A percentile compares a stretch with the other conserved stretches of the same genome.
phyloP scores from a whole-genome alignment of 2,888 invertebrate species.

The Andrena minutula region DNA sequence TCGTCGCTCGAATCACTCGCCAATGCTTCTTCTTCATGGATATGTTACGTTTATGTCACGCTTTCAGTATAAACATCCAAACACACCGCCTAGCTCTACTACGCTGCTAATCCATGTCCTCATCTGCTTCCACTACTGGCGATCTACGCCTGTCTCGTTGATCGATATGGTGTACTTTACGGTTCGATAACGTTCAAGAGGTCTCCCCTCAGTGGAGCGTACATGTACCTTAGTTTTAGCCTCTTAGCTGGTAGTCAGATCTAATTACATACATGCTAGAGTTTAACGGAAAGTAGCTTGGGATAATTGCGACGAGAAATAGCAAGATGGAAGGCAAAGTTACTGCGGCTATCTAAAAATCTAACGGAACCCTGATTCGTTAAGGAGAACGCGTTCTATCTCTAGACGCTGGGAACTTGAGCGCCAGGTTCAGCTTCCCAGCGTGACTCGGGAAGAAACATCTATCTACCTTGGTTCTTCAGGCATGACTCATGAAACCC shows the following conservation, averaged over 20 bases:
- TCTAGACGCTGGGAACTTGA: slow-evolving; percentile 6
- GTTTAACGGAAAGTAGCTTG: neutral
- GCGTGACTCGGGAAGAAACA: neutral
- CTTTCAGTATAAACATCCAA: slow-evolving; percentile 66
- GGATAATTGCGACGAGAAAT: neutral
- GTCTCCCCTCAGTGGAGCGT: neutral
- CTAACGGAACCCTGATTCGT: neutral
- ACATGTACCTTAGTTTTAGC: slow-evolving; percentile 37
- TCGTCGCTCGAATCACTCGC: slow-evolving; percentile 58
- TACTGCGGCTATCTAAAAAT: neutral
- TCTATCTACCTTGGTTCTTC: slow-evolving; percentile 27
- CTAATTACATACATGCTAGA: neutral
- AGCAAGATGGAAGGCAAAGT: neutral
- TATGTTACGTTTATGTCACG: slow-evolving; percentile 63
- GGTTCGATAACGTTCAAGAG: slow-evolving; percentile 25
- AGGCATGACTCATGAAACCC: slow-evolving; percentile 48
- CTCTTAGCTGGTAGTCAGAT: slow-evolving; percentile 43
- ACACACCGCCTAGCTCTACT: slow-evolving; percentile 63
- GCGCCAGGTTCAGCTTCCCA: slow-evolving; percentile 10
- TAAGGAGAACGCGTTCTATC: slow-evolving; percentile 6
- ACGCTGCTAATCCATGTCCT: slow-evolving; percentile 64
- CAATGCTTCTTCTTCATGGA: slow-evolving; percentile 59
- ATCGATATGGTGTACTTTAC: slow-evolving; percentile 46
- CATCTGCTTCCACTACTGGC: slow-evolving; percentile 67
- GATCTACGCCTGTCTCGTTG: slow-evolving; percentile 36